Conservation (phyloP, 2,888 invertebrate species). For the Torymus auratus region DNA sequence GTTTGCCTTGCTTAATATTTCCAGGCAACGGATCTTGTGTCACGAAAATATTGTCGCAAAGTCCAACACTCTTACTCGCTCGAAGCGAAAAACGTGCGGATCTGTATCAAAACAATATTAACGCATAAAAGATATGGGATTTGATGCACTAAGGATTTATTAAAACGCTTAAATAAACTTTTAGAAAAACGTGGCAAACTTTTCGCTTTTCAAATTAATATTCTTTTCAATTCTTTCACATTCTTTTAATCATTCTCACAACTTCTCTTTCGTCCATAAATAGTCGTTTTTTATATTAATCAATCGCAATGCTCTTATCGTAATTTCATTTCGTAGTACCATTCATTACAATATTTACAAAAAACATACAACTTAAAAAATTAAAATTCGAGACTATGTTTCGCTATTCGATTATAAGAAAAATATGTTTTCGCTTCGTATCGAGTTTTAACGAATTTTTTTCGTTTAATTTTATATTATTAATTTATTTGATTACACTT, state of each 20-base stretch:
- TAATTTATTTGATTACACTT: slow-evolving; percentile 30
- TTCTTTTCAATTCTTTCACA: slow-evolving; percentile 56
- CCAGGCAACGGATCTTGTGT: slow-evolving; percentile 63
- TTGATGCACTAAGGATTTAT: slow-evolving; percentile 31
- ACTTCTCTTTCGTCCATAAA: slow-evolving; percentile 66
- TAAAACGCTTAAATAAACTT: slow-evolving; percentile 49
- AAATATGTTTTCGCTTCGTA: slow-evolving; percentile 62
- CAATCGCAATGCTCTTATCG: slow-evolving; percentile 65
- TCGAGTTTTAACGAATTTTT: slow-evolving; percentile 55
- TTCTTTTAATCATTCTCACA: slow-evolving; percentile 45
- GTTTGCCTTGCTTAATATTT: slow-evolving; percentile 60
- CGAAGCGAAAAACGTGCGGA: slow-evolving; percentile 48
- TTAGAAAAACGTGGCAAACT: slow-evolving; percentile 43
- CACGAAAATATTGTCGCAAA: slow-evolving; percentile 65
- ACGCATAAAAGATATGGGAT: slow-evolving; percentile 27
- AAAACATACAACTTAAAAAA: slow-evolving; percentile 72
- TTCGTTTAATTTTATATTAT: slow-evolving; percentile 48
- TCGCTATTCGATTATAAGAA: slow-evolving; percentile 61
- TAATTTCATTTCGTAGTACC: slow-evolving; percentile 68
- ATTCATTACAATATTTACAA: slow-evolving; percentile 75
- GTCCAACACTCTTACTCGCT: slow-evolving; percentile 63
- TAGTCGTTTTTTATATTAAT: slow-evolving; percentile 68
- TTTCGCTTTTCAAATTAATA: slow-evolving; percentile 40
- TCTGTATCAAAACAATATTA: slow-evolving; percentile 48
- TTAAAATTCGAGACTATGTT: slow-evolving; percentile 65